These are phyloP conservation scores for Trissolcus japonicus DNA, from an alignment of 2,888 invertebrate species.

Conservation along the genomic window DNA sequence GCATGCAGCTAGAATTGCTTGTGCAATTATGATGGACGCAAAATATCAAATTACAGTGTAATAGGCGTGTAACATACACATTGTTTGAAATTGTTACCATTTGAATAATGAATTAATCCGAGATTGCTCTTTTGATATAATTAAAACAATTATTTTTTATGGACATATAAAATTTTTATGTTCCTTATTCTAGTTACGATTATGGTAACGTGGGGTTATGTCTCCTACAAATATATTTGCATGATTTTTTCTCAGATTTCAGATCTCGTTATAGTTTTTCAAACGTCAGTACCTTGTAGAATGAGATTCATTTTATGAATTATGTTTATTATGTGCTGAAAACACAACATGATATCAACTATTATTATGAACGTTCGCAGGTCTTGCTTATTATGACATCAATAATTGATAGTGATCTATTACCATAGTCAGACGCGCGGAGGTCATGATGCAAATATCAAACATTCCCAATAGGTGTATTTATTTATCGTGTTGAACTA, in stretches of 20 bases:
- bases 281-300: too few relatives aligned
- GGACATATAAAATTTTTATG: neutral
- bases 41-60: slow-evolving; percentile 52
- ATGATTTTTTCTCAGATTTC: too few relatives aligned
- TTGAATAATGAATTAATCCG: slow-evolving; percentile 26
- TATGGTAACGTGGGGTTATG: neutral
- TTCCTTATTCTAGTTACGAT: neutral
- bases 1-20: slow-evolving; percentile 38
- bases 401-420: slow-evolving; percentile 1
- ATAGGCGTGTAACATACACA: slow-evolving; percentile 46
- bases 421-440: neutral
- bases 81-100: slow-evolving; percentile 28
- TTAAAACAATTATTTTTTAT: slow-evolving; percentile 27
- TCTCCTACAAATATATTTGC: too few relatives aligned
- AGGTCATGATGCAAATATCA: too few relatives aligned
- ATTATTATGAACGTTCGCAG: too few relatives aligned
- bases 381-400: neutral
- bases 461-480: too few relatives aligned
- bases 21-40: slow-evolving; percentile 49
- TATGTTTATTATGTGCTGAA: too few relatives aligned
- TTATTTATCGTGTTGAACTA: too few relatives aligned
- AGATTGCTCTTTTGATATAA: slow-evolving; percentile 23
- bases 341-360: too few relatives aligned
- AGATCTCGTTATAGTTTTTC: too few relatives aligned
- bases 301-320: too few relatives aligned